phyloP scores from a whole-genome alignment of 2,113 vertebrate species.

The Columbina picui region DNA sequence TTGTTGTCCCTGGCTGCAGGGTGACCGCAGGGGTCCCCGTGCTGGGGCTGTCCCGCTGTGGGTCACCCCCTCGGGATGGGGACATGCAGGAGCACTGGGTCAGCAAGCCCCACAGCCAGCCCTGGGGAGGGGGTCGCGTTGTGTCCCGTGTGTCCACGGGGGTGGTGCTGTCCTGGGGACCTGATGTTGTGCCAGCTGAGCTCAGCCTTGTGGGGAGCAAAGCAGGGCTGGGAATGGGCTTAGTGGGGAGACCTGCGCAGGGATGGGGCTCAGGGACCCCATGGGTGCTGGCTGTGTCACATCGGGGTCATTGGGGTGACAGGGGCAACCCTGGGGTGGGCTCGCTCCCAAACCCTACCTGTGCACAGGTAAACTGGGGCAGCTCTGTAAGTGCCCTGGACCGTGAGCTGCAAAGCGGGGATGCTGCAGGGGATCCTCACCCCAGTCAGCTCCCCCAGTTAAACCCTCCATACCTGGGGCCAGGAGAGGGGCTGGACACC shows the following conservation, averaged over 20 bases:
- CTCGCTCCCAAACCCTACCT: neutral
- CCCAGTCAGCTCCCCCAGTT: neutral
- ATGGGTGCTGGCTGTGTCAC: neutral
- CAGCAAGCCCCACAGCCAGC: neutral
- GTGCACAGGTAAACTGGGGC: neutral
- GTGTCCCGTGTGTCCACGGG: neutral
- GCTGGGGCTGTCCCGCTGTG: neutral
- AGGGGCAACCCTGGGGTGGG: neutral
- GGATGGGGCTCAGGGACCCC: neutral
- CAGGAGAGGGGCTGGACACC: neutral
- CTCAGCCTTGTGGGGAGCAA: neutral
- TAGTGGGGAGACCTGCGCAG: neutral
- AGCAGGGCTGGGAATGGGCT: neutral
- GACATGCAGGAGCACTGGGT: neutral
- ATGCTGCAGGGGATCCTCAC: neutral
- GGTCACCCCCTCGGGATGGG: neutral
- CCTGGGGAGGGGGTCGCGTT: neutral
- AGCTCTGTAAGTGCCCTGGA: neutral
- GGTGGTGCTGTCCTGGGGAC: neutral
- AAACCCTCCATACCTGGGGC: rapidly evolving
- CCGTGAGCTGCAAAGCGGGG: neutral
- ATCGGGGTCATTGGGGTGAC: neutral
- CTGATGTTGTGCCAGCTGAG: rapidly evolving
- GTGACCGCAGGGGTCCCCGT: neutral
- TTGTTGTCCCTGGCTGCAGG: neutral